Conservation (phyloP, 2,888 invertebrate genomes). For the Metalampra italica region DNA sequence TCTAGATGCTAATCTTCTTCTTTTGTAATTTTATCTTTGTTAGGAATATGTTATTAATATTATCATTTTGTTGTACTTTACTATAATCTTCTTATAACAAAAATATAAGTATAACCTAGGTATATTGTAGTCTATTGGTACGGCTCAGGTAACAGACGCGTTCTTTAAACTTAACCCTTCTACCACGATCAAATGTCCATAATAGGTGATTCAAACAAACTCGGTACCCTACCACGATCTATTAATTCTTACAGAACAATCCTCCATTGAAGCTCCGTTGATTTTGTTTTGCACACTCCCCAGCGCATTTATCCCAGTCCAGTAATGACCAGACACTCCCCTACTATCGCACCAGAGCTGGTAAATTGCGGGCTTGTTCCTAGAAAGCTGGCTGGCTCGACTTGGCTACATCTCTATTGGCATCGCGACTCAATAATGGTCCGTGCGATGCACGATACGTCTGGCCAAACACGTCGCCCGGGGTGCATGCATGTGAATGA, state of each 20-base stretch:
- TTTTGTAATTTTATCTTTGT: too few species aligned
- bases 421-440: conserved; percentile 47
- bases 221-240: not conserved
- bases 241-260: conserved; percentile 26
- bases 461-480: conserved; percentile 42
- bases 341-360: conserved; percentile 36
- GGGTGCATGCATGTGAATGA: conserved; percentile 54
- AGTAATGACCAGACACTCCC: conserved; percentile 52
- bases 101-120: too few species aligned
- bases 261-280: conserved; percentile 26
- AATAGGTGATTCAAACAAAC: not conserved
- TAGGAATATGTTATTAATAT: too few species aligned
- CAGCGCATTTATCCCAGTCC: conserved; percentile 40
- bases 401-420: conserved; percentile 53
- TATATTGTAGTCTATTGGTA: too few species aligned
- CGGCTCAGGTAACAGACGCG: not conserved
- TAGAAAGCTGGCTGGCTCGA: conserved; percentile 10
- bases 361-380: conserved; percentile 44
- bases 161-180: not conserved
- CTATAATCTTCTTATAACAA: too few species aligned
- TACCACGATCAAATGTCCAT: not conserved
- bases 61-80: too few species aligned
- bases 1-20: too few species aligned
- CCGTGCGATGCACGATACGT: conserved; percentile 56
- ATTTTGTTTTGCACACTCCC: conserved; percentile 19